These are phyloP conservation scores for Clarias macrocephalus DNA, from an alignment of 2,113 vertebrate genomes.

Conservation along the genomic window DNA sequence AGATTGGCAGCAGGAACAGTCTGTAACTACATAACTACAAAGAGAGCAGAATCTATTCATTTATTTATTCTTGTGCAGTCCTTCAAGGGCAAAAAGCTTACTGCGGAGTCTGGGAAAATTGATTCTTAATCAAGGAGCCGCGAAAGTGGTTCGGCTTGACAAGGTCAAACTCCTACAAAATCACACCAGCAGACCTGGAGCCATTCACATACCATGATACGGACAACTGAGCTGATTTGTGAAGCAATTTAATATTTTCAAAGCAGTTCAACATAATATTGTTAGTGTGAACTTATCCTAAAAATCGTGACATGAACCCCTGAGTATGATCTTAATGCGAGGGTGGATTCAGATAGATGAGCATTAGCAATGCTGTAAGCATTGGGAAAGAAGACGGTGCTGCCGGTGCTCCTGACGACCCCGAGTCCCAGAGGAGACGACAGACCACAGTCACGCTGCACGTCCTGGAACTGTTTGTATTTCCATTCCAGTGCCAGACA, in stretches of 20 bases:
- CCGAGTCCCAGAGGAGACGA: conserved; percentile 8
- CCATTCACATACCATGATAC: neutral
- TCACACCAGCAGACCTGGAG: neutral
- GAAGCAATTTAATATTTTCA: neutral
- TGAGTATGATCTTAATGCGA: neutral
- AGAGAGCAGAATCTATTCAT: neutral
- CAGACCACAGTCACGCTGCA: conserved; percentile 10
- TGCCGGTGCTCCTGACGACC: conserved; percentile 9
- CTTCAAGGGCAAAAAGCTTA: neutral
- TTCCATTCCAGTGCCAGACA: conserved; percentile 19
- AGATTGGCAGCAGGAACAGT: neutral
- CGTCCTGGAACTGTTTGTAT: conserved; percentile 28
- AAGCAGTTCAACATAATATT: neutral
- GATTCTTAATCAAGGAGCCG: too few species aligned
- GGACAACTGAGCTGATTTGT: neutral
- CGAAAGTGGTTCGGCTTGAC: too few species aligned
- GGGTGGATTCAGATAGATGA: neutral
- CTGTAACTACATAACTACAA: neutral
- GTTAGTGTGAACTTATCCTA: neutral
- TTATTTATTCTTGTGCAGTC: too few species aligned
- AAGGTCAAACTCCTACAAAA: too few species aligned
- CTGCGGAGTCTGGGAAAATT: too few species aligned
- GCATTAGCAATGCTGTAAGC: neutral
- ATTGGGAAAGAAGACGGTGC: conserved; percentile 18
- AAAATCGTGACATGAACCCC: neutral